Percentiles rank a stretch among this genome's conserved stretches.
Evolutionary conservation across 1,140 invertebrate genomes (phyloP).

Genomic region (Lordiphosa collinella): DNA sequence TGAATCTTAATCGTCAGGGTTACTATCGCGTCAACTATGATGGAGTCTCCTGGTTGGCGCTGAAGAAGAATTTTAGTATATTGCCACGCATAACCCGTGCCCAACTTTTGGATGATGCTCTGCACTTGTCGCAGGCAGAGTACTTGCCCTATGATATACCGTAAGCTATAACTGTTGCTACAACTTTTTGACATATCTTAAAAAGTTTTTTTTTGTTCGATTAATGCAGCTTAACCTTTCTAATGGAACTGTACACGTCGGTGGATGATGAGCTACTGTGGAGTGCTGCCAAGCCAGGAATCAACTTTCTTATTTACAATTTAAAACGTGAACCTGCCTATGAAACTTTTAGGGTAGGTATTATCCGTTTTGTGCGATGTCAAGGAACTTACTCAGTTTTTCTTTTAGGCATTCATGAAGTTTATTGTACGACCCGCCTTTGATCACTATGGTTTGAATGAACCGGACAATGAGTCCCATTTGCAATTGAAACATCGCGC

Average conservation of each 20-base stretch:
- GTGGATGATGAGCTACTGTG: slow-evolving; percentile 71
- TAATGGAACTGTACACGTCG: slow-evolving; percentile 58
- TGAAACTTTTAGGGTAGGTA: slow-evolving; percentile 69
- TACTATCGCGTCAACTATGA: slow-evolving; percentile 90
- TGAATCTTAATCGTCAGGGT: slow-evolving; percentile 80
- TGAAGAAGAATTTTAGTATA: slow-evolving; percentile 82
- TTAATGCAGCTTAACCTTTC: slow-evolving; percentile 77
- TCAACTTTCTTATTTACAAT: slow-evolving; percentile 70
- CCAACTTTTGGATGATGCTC: slow-evolving; percentile 90
- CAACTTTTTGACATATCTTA: background rate
- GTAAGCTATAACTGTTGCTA: slow-evolving; percentile 4
- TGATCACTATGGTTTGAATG: slow-evolving; percentile 71
- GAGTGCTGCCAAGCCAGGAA: slow-evolving; percentile 59
- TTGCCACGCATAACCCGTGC: slow-evolving; percentile 85
- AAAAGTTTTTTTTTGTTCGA: background rate
- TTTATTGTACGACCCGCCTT: slow-evolving; percentile 74
- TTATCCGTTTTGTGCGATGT: background rate
- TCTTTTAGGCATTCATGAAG: slow-evolving; percentile 68
- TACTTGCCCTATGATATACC: slow-evolving; percentile 83
- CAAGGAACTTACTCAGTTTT: background rate
- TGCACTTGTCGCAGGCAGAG: slow-evolving; percentile 86
- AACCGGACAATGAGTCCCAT: slow-evolving; percentile 77
- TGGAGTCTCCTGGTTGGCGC: slow-evolving; percentile 83
- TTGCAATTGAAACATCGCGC: slow-evolving; percentile 80
- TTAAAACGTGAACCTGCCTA: slow-evolving; percentile 75